A percentile compares a stretch with the other conserved stretches of the same genome.
Evolutionary conservation across 2,888 invertebrate species (phyloP).

Genomic region (Polymixis flavicincta): DNA sequence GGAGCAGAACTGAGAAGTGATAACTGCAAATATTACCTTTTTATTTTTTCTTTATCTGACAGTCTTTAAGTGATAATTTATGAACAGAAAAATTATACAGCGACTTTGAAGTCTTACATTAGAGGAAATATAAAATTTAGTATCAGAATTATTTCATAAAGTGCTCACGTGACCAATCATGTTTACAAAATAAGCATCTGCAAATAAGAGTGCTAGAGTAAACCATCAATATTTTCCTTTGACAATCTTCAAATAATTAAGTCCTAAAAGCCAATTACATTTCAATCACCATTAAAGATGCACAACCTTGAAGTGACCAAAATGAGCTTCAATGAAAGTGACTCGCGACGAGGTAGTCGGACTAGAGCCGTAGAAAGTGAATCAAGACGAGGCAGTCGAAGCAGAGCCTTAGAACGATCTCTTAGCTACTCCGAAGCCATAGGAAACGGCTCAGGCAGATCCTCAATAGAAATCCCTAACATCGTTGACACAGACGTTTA

Average conservation of each 20-base stretch:
- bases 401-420: slow-evolving; percentile 82
- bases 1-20: slow-evolving; percentile 6
- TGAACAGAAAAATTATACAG: slow-evolving; percentile 13
- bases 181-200: neutral
- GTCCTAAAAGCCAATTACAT: neutral
- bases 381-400: slow-evolving; percentile 79
- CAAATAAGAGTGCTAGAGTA: neutral
- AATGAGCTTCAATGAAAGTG: slow-evolving; percentile 68
- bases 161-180: neutral
- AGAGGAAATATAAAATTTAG: neutral
- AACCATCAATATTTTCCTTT: neutral
- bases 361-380: slow-evolving; percentile 74
- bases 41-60: slow-evolving; percentile 49
- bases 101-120: neutral
- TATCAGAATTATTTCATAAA: neutral
- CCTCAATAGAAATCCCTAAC: slow-evolving; percentile 85
- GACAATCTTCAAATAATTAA: neutral
- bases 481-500: slow-evolving; percentile 85
- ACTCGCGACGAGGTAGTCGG: slow-evolving; percentile 79
- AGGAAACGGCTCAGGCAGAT: slow-evolving; percentile 79
- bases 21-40: slow-evolving; percentile 36
- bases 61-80: slow-evolving; percentile 5
- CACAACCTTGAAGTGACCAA: slow-evolving; percentile 37
- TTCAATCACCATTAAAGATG: slow-evolving; percentile 3
- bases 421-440: slow-evolving; percentile 87